These are phyloP conservation scores for Physella acuta DNA, from an alignment of 1,140 invertebrate genomes.

Conservation along the genomic window DNA sequence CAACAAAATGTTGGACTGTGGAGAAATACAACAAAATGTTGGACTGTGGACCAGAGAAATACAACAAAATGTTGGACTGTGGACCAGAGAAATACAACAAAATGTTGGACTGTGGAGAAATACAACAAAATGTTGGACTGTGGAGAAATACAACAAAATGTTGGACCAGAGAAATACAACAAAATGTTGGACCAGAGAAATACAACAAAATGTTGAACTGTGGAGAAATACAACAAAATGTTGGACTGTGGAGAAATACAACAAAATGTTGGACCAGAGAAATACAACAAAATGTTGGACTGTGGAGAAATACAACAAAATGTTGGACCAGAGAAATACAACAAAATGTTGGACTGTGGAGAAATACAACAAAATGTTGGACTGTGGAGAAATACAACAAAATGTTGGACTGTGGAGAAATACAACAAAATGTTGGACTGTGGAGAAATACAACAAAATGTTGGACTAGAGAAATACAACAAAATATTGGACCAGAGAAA, in stretches of 20 bases:
- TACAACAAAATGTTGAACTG: neutral
- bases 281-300: slow-evolving; percentile 56
- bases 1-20: neutral
- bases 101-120: slow-evolving; percentile 57
- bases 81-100: neutral
- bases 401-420: neutral
- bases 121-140: neutral
- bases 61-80: neutral
- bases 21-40: slow-evolving; percentile 49
- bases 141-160: slow-evolving; percentile 39
- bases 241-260: slow-evolving; percentile 48
- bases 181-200: neutral
- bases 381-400: slow-evolving; percentile 29
- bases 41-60: slow-evolving; percentile 42
- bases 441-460: slow-evolving; percentile 7
- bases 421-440: slow-evolving; percentile 56
- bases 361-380: too few relatives aligned
- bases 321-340: neutral
- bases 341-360: too few relatives aligned
- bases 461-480: neutral
- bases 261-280: neutral
- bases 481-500: too few relatives aligned
- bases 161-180: slow-evolving; percentile 47
- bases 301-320: slow-evolving; percentile 12
- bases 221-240: too few relatives aligned